Evolutionary conservation across 2,113 vertebrate species (phyloP).

Genomic region (Cercocebus atys): DNA sequence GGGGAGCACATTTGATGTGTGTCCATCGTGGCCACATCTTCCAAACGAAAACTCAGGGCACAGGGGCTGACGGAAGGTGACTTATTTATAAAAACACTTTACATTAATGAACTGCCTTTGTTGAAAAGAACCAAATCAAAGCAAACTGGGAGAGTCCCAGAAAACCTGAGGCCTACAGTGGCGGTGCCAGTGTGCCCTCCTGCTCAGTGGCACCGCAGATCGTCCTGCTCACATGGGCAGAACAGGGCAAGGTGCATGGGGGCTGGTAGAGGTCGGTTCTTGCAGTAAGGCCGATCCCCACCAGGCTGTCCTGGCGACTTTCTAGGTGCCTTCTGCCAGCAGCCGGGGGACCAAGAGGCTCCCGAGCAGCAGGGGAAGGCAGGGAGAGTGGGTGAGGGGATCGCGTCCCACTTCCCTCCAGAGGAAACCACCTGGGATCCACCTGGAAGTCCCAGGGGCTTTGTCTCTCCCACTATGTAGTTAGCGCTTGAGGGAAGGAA

Average conservation of each 20-base stretch:
- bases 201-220: fast-evolving
- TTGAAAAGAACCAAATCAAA: neutral
- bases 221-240: fast-evolving
- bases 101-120: conserved; percentile 19
- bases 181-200: neutral
- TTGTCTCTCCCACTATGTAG: neutral
- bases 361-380: neutral
- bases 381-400: fast-evolving
- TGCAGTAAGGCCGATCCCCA: no score
- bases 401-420: fast-evolving
- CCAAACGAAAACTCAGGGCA: neutral
- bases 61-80: fast-evolving
- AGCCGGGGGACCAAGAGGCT: neutral
- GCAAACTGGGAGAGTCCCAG: neutral
- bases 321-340: neutral
- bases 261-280: neutral
- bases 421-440: neutral
- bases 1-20: fast-evolving
- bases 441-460: neutral
- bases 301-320: neutral
- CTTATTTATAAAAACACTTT: neutral
- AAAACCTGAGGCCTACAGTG: fast-evolving
- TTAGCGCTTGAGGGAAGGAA: neutral
- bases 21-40: neutral
- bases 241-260: fast-evolving